Evolutionary conservation across 2,797 vertebrate genomes (phyloP), one percentile per base, ranked within the genome.

Genomic region (Helostoma temminkii): DNA sequence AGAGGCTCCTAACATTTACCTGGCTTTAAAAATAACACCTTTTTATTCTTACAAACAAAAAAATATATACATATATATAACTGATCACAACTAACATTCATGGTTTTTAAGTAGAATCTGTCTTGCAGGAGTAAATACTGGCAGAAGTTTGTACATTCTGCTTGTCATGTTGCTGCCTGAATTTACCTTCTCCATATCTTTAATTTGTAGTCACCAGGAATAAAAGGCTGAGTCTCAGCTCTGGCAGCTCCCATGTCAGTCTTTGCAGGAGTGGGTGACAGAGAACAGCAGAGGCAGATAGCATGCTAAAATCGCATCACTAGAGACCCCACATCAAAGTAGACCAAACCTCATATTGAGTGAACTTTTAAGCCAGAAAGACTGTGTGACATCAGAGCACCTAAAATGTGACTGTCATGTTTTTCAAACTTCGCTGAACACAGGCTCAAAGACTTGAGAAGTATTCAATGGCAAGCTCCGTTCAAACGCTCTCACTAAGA

Each of bases 361-460:
- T 86, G 85, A 92, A 93, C 91, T 89, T 92, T 93, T 87, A 91
- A 90, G 90, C 90, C 82, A 89, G 83, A 88, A 81, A 89, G 76
- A 85, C 80, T 86, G 81, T 87, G 90, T 89, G 89, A 93, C 93
- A 92, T 92, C 89, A 90, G 86, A 91, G 82, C 89, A 87, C 89
- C 90, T 85, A 90, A 93, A 93, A 91, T 85, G 88, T 85, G 91
- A 92, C 89, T 93, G 90, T 92, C 93, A 93, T 92, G 91, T 91
- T 89, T 91, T 90, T 88, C 81, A 89, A 89, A 86, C 82, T 84
- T 86, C 25, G 76, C 81, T 72, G 82, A 85, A 81, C 70, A 76
- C 66, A 63, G 66, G 74, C 89, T 92, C 79, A 75, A 83, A 83
- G 84, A 83, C 74, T 83, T 70, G 71, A 81, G 85, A 86, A 87